phyloP scores from a whole-genome alignment of 2,113 vertebrate genomes.

The Bufo gargarizans region DNA sequence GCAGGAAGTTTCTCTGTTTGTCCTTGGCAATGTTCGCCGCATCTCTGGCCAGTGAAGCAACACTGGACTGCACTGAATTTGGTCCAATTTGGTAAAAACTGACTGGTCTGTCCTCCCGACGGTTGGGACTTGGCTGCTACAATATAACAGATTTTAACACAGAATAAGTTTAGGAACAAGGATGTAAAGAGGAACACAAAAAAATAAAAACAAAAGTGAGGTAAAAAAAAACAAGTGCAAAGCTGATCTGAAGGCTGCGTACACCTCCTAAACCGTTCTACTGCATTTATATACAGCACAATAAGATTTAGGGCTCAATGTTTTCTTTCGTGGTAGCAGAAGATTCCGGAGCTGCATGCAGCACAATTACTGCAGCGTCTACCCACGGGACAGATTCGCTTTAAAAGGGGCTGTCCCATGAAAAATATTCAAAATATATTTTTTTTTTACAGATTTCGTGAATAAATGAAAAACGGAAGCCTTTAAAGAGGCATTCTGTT shows the following conservation, averaged over 20 bases:
- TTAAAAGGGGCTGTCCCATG: too few species aligned
- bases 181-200: too few species aligned
- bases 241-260: not conserved
- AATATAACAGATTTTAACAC: not conserved
- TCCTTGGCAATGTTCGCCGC: constrained; percentile 80
- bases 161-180: not conserved
- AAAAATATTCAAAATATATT: too few species aligned
- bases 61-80: constrained; percentile 77
- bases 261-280: not conserved
- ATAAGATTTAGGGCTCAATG: too few species aligned
- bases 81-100: constrained; percentile 92
- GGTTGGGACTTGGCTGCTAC: constrained; percentile 90
- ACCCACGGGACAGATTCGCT: too few species aligned
- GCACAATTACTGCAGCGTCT: too few species aligned
- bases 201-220: not conserved
- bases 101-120: constrained; percentile 92
- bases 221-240: not conserved
- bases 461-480: too few species aligned
- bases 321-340: too few species aligned
- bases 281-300: not conserved
- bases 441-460: too few species aligned
- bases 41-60: constrained; percentile 77
- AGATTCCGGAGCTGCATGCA: too few species aligned
- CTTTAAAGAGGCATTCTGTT: too few species aligned
- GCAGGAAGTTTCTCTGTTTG: constrained; percentile 86